These are phyloP conservation scores for Dendropsophus ebraccatus DNA, from an alignment of 2,113 vertebrate genomes.

Conservation along the genomic window DNA sequence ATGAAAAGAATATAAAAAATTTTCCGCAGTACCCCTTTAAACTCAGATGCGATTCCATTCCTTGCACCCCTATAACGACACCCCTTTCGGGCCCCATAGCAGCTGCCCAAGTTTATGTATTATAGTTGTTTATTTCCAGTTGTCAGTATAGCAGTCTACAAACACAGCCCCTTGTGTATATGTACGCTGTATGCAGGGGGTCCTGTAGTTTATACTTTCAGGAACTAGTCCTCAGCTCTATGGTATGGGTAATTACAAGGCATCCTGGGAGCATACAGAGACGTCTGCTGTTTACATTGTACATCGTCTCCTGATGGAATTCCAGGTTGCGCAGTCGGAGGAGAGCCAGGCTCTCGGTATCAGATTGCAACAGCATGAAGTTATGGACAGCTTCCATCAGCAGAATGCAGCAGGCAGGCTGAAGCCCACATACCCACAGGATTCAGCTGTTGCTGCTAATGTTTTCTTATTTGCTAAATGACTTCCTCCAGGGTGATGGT, in stretches of 20 bases:
- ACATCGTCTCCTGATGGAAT: background rate
- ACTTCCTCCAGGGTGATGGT: conserved; percentile 41
- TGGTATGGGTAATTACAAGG: background rate
- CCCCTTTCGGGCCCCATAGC: no score
- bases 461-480: conserved; percentile 57
- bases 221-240: background rate
- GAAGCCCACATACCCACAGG: conserved; percentile 9
- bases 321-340: background rate
- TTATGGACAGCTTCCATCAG: background rate
- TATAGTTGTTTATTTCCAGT: no score
- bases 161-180: no score
- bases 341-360: background rate
- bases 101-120: no score
- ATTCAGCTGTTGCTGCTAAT: conserved; percentile 34
- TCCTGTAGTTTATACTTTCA: no score
- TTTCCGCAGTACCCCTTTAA: no score
- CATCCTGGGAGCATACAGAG: background rate
- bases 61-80: no score
- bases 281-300: background rate
- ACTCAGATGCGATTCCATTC: no score
- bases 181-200: no score
- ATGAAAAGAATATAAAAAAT: no score
- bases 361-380: conserved; percentile 16
- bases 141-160: no score
- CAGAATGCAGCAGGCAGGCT: background rate